Evolutionary conservation across 1,140 invertebrate genomes (phyloP), one percentile per base, ranked within the genome.

Genomic region (Cyphomyrmex costatus): DNA sequence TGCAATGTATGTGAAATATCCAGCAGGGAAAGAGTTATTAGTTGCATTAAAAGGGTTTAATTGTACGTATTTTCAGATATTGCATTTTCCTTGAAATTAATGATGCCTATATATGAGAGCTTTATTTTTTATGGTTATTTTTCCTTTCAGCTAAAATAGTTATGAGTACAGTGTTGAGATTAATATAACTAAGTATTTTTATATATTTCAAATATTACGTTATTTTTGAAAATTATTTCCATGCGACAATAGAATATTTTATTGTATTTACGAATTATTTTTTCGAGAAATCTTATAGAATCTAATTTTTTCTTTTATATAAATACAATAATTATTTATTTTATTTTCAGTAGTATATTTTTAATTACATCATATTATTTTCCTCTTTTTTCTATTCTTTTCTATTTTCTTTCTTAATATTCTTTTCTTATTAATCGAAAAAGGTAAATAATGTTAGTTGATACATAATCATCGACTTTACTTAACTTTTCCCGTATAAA

Each of bases 41-140:
- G n/a, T 24, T 33, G 30, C 27, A 30, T 74, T 60, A 19, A 60
- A 76, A 42, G 16, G 8, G 5, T 27, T 60, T 36, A 42, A 60
- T 60, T 21, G 30, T 42, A 33, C 14, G n/a, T n/a, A n/a, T 27
- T 36, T 5, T 56, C 53, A 42, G 30, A 24, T 24, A n/a, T 76
- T 76, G 16, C 21, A 36, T 76, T 60, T 60, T 42, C n/a, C 33
- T 30, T 36, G 8, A 76, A 60, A 60, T 42, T 76, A 60, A 36
- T 58, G 4, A 24, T 36, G n/a, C 3, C 14, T 36, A 58, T 42
- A 10, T 42, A 42, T 16, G 21, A 60, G 14, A 46, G n/a, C 30
- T 65, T 36, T 36, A 56, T 21, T 10, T 24, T n/a, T 74, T 74
- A 24, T 1, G n/a, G 0, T 42, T 42, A 19, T 66, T 36, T 74